Conservation (phyloP, 2,113 vertebrate genomes). For the Burhinus oedicnemus region DNA sequence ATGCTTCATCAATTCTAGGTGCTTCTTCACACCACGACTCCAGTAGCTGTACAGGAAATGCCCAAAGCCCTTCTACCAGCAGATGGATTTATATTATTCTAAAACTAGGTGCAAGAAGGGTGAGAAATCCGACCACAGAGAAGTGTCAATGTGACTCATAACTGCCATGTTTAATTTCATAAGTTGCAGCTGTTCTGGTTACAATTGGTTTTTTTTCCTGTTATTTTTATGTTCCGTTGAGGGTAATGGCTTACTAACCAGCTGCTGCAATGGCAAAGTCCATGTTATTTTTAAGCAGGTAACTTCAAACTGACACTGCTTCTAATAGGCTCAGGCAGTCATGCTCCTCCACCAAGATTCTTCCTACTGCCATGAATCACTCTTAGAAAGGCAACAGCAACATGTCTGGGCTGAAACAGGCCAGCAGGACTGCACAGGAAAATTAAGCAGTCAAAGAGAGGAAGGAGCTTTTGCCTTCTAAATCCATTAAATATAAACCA, state of each 20-base stretch:
- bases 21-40: not conserved
- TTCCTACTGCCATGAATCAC: not conserved
- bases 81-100: not conserved
- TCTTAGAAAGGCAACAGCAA: not conserved
- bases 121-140: not conserved
- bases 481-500: not conserved
- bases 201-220: rapidly evolving
- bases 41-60: not conserved
- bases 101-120: not conserved
- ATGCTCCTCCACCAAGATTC: not conserved
- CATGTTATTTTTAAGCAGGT: not conserved
- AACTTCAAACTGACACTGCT: not conserved
- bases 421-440: not conserved
- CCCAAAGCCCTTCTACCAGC: not conserved
- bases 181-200: not conserved
- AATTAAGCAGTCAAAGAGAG: not conserved
- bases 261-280: not conserved
- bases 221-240: not conserved
- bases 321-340: not conserved
- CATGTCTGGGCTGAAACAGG: not conserved
- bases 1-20: not conserved
- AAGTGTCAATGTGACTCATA: not conserved
- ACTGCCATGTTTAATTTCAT: not conserved
- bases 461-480: not conserved
- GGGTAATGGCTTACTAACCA: not conserved